These are phyloP conservation scores for Hirtodrosophila histrioides DNA, from an alignment of 2,888 invertebrate species.

Conservation along the genomic window DNA sequence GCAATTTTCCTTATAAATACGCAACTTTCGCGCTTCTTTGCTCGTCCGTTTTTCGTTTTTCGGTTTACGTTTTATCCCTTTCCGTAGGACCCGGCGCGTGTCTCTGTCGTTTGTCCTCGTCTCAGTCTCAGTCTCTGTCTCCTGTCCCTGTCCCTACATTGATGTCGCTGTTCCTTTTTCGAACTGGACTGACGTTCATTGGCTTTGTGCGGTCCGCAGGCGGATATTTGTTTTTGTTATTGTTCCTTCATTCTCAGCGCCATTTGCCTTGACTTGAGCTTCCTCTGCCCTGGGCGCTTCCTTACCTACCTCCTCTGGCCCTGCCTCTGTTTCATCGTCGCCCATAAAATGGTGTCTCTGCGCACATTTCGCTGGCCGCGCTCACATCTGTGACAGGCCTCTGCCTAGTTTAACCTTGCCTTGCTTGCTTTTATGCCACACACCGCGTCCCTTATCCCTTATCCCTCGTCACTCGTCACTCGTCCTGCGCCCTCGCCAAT, in stretches of 20 bases:
- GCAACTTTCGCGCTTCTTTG: slow-evolving; percentile 5
- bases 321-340: slow-evolving; percentile 40
- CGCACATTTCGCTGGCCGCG: slow-evolving; percentile 63
- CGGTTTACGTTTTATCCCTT: slow-evolving; percentile 3
- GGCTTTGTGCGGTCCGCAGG: slow-evolving; percentile 56
- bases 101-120: slow-evolving; percentile 12
- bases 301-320: background rate
- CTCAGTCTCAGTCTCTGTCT: slow-evolving; percentile 1
- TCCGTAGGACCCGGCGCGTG: slow-evolving; percentile 26
- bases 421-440: slow-evolving; percentile 37
- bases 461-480: no score
- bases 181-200: slow-evolving; percentile 64
- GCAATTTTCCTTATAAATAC: background rate
- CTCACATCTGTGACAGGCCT: slow-evolving; percentile 52
- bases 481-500: slow-evolving; percentile 1
- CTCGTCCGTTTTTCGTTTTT: slow-evolving; percentile 5
- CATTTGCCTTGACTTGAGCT: slow-evolving; percentile 47
- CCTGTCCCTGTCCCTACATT: background rate
- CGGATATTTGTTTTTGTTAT: slow-evolving; percentile 74
- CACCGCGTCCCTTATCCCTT: background rate
- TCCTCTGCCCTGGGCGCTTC: slow-evolving; percentile 18
- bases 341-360: slow-evolving; percentile 73
- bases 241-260: slow-evolving; percentile 64
- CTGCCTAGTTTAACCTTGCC: slow-evolving; percentile 49
- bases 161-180: slow-evolving; percentile 11